phyloP scores from a whole-genome alignment of 2,888 invertebrate genomes.

The Melanotus villosus region DNA sequence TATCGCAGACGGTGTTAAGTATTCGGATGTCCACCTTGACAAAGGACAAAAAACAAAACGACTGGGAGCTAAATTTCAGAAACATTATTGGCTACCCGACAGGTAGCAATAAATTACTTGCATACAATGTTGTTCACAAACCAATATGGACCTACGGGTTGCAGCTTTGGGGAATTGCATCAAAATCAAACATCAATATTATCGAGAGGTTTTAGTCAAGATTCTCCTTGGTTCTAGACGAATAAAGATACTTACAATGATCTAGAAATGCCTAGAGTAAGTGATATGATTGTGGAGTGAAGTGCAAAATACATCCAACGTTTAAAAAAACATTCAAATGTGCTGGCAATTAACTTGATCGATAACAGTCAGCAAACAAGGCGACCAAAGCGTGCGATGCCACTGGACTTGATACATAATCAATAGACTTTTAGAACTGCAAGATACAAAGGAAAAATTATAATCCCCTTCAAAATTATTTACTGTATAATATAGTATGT shows the following conservation, averaged over 20 bases:
- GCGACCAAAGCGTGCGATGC: slow-evolving; percentile 1
- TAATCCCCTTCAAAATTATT: too few species aligned
- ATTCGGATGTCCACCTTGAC: not conserved
- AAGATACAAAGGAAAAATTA: too few species aligned
- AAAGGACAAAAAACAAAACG: slow-evolving; percentile 1
- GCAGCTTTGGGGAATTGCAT: slow-evolving; percentile 15
- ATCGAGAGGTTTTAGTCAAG: slow-evolving; percentile 10
- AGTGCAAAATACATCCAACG: slow-evolving; percentile 21
- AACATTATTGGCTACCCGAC: not conserved
- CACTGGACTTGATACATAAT: too few species aligned
- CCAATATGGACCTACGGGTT: slow-evolving; percentile 16
- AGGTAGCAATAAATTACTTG: slow-evolving; percentile 17
- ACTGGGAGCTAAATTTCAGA: slow-evolving; percentile 2
- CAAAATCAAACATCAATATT: slow-evolving; percentile 20
- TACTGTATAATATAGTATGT: too few species aligned
- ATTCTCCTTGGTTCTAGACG: slow-evolving; percentile 4
- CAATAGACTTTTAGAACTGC: too few species aligned
- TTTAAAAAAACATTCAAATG: slow-evolving; percentile 9
- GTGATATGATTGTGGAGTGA: slow-evolving; percentile 12
- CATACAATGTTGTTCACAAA: slow-evolving; percentile 7
- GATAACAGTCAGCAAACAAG: slow-evolving; percentile 13
- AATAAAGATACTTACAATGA: slow-evolving; percentile 18
- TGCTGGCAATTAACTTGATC: slow-evolving; percentile 6
- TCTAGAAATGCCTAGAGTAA: slow-evolving; percentile 14
- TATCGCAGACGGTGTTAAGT: too few species aligned